A percentile compares a stretch with the other conserved stretches of the same genome.
Conservation (phyloP, 1,140 invertebrate species). For the Oppia nitens region DNA sequence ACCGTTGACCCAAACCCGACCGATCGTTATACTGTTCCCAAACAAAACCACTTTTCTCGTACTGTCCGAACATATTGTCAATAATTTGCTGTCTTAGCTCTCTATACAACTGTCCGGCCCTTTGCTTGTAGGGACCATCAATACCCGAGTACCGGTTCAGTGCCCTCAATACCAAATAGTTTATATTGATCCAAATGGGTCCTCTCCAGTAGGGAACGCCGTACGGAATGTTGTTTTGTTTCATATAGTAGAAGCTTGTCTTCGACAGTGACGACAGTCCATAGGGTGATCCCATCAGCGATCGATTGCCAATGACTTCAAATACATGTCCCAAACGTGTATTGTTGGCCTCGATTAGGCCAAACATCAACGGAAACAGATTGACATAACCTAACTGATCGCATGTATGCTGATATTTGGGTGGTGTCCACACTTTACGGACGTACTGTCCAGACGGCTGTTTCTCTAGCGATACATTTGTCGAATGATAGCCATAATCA, state of each 20-base stretch:
- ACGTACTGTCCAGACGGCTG: conserved; percentile 24
- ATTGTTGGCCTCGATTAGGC: conserved; percentile 62
- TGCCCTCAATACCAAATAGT: conserved; percentile 72
- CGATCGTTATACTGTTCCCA: conserved; percentile 95
- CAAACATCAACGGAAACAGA: conserved; percentile 82
- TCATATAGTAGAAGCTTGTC: conserved; percentile 69
- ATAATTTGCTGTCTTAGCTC: conserved; percentile 65
- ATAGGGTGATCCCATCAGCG: conserved; percentile 75
- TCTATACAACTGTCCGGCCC: conserved; percentile 50
- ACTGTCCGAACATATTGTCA: conserved; percentile 67
- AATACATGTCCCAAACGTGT: conserved; percentile 63
- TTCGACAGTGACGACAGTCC: conserved; percentile 80
- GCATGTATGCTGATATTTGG: conserved; percentile 58
- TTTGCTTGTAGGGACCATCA: conserved; percentile 47
- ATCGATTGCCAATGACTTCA: conserved; percentile 52
- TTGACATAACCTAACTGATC: conserved; percentile 83
- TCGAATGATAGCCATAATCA: conserved; percentile 82
- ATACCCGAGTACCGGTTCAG: conserved; percentile 54
- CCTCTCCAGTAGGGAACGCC: conserved; percentile 98
- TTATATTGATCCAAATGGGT: conserved; percentile 94
- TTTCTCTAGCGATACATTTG: conserved; percentile 47
- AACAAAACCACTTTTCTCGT: conserved; percentile 71
- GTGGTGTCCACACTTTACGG: conserved; percentile 48
- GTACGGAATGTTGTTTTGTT: conserved; percentile 89
- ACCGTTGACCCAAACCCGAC: conserved; percentile 75